Conservation (phyloP, 2,888 invertebrate species). For the Chloromyia formosa region DNA sequence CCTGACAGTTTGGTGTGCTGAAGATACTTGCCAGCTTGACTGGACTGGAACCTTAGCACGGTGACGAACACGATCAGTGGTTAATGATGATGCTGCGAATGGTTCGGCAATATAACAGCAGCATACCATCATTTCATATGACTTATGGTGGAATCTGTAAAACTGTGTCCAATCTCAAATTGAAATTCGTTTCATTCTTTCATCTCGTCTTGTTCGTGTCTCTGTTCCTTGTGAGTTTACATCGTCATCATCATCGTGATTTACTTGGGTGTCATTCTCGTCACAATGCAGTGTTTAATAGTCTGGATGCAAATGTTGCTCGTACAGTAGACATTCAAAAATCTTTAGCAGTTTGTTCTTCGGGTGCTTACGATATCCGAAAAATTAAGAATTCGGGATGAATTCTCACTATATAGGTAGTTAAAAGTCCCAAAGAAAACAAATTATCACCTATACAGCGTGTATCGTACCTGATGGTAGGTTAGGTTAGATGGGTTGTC, state of each 20-base stretch:
- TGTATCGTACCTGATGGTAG: too few relatives aligned
- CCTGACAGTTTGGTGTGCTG: conserved; percentile 28
- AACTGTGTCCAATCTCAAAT: conserved; percentile 43
- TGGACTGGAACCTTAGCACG: background rate
- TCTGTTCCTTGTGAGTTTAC: conserved; percentile 5
- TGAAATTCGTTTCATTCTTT: conserved; percentile 41
- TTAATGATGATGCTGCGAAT: conserved; percentile 6
- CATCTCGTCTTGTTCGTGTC: conserved; percentile 32
- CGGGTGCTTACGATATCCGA: too few relatives aligned
- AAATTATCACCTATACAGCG: too few relatives aligned
- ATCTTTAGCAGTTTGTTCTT: background rate
- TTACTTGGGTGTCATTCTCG: conserved; percentile 17
- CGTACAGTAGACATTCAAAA: background rate
- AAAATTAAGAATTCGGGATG: too few relatives aligned
- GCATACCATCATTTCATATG: conserved; percentile 16
- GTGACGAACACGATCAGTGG: conserved; percentile 33
- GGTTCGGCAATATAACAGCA: conserved; percentile 8
- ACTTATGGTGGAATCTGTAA: conserved; percentile 33
- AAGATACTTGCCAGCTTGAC: background rate
- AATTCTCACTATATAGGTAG: too few relatives aligned
- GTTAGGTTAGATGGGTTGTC: too few relatives aligned
- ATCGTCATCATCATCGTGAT: conserved; percentile 3
- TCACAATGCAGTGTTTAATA: conserved; percentile 1
- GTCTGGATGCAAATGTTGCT: conserved; percentile 2
- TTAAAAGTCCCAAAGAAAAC: too few relatives aligned